These are phyloP conservation scores for Tympanoctomys barrerae DNA, from an alignment of 2,797 vertebrate genomes.

Conservation along the genomic window DNA sequence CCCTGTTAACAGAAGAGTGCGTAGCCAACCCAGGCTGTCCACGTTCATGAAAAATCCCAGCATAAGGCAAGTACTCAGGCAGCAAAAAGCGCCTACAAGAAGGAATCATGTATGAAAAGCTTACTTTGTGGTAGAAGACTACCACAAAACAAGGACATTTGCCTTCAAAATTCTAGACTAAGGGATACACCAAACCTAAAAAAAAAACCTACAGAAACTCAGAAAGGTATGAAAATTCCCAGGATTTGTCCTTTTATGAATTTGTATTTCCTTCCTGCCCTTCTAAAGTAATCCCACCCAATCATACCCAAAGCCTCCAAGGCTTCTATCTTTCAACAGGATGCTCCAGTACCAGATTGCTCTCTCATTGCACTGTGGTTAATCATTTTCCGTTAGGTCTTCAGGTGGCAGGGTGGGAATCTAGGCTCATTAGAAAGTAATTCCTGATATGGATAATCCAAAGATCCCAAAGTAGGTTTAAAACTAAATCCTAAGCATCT, in stretches of 20 bases:
- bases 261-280: neutral
- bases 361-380: neutral
- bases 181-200: neutral
- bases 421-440: constrained; percentile 7
- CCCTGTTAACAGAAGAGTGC: constrained; percentile 98
- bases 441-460: constrained; percentile 40
- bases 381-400: constrained; percentile 40
- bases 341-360: constrained; percentile 38
- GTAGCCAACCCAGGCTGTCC: constrained; percentile 98
- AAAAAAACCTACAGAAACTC: neutral
- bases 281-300: neutral
- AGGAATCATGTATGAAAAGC: constrained; percentile 60
- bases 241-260: constrained; percentile 16
- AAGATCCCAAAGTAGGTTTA: constrained; percentile 33
- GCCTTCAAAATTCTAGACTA: neutral
- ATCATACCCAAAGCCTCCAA: neutral
- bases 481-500: constrained; percentile 45
- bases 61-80: constrained; percentile 98
- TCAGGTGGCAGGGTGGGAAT: neutral
- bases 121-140: neutral
- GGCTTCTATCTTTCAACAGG: neutral
- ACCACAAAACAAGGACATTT: constrained; percentile 31
- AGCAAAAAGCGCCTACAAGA: constrained; percentile 95
- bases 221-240: neutral
- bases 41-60: constrained; percentile 98